Evolutionary conservation across 2,797 vertebrate genomes (phyloP).

Genomic region (Fistularia tabacaria): DNA sequence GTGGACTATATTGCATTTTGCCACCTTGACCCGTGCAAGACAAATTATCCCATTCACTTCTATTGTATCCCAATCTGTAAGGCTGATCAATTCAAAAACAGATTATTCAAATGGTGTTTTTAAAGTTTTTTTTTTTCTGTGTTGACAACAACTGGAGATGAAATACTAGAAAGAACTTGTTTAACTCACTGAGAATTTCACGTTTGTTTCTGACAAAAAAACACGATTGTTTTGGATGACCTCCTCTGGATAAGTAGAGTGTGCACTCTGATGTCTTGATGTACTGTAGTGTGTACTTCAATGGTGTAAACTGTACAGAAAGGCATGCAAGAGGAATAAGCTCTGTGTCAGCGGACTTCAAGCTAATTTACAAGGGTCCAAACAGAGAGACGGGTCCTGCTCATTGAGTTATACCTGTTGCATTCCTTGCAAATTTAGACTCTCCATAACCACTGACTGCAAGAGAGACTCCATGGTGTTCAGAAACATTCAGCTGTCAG

Average conservation of each 20-base stretch:
- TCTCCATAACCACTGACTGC: conserved; percentile 71
- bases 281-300: conserved; percentile 49
- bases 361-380: too few relatives aligned
- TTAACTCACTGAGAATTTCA: conserved; percentile 59
- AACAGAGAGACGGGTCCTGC: background rate
- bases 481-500: background rate
- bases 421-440: conserved; percentile 62
- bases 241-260: conserved; percentile 77
- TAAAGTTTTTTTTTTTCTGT: too few relatives aligned
- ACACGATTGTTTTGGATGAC: conserved; percentile 71
- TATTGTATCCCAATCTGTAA: too few relatives aligned
- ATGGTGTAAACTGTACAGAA: conserved; percentile 40
- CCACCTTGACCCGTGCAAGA: too few relatives aligned
- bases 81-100: background rate
- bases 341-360: conserved; percentile 2
- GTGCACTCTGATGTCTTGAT: conserved; percentile 59
- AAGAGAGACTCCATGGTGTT: conserved; percentile 55
- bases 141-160: too few relatives aligned
- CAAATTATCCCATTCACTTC: too few relatives aligned
- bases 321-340: conserved; percentile 75
- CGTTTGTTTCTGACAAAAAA: conserved; percentile 61
- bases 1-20: too few relatives aligned
- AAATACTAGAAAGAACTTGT: conserved; percentile 19
- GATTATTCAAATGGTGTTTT: conserved; percentile 30
- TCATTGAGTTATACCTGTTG: conserved; percentile 64